Conservation (phyloP, 2,888 invertebrate species). For the Cephus pygmeus region DNA sequence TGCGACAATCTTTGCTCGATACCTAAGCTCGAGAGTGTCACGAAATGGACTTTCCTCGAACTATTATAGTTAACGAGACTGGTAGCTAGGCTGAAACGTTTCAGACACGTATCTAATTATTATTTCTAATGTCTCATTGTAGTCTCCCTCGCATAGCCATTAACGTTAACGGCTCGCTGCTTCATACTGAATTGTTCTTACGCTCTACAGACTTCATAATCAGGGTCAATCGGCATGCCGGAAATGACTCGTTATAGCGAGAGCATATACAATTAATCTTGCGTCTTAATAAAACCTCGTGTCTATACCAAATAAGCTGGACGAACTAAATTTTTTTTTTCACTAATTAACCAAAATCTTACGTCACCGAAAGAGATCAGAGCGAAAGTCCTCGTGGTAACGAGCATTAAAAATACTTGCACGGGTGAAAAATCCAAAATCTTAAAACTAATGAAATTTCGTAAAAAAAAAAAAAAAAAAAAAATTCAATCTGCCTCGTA, state of each 20-base stretch:
- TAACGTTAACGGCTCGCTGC: constrained; percentile 44
- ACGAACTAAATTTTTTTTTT: background rate
- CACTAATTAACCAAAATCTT: background rate
- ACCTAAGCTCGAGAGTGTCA: background rate
- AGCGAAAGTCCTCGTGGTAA: background rate
- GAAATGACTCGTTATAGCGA: constrained; percentile 36
- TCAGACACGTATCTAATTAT: constrained; percentile 25
- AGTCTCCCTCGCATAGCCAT: constrained; percentile 40
- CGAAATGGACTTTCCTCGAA: background rate
- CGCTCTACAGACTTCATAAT: background rate
- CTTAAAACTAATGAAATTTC: background rate
- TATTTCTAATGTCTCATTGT: constrained; percentile 48
- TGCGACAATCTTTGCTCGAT: background rate
- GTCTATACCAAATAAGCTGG: background rate
- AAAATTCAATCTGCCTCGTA: background rate
- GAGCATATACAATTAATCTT: background rate
- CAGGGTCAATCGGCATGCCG: constrained; percentile 27
- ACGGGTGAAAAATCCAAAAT: background rate
- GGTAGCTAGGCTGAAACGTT: background rate
- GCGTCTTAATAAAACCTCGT: background rate
- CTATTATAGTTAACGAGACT: background rate
- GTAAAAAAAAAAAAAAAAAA: background rate
- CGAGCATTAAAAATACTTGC: background rate
- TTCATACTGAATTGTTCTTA: constrained; percentile 27
- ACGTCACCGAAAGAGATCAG: background rate